Percentiles rank a stretch among this genome's conserved stretches.
Conservation (phyloP, 2,888 invertebrate species). For the Alentia gelatinosa region DNA sequence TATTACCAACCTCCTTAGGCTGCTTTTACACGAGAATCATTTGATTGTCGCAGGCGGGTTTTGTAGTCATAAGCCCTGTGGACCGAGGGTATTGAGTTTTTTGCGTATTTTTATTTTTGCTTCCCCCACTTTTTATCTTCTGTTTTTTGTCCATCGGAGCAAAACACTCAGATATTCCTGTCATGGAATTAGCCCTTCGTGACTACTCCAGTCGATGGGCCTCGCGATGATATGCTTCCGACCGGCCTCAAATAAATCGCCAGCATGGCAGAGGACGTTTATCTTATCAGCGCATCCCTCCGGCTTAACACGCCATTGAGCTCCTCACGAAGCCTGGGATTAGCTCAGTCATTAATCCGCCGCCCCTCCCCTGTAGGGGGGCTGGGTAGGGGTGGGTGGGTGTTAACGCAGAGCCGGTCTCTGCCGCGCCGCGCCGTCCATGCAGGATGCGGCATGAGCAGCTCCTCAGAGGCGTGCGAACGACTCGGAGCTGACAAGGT, state of each 20-base stretch:
- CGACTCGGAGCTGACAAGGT: not conserved
- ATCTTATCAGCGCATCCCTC: constrained; percentile 4
- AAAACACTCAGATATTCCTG: too few species aligned
- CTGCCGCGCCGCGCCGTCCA: not conserved
- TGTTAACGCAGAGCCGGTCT: not conserved
- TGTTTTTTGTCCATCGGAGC: too few species aligned
- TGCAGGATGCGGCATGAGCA: not conserved
- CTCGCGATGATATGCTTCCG: not conserved
- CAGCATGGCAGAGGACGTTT: not conserved
- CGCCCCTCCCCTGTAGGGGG: not conserved
- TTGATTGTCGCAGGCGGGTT: too few species aligned
- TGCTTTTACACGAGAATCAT: too few species aligned
- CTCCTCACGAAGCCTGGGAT: not conserved
- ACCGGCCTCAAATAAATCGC: not conserved
- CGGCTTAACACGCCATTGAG: constrained; percentile 22
- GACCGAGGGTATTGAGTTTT: too few species aligned
- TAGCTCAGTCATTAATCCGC: not conserved
- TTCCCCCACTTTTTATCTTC: too few species aligned
- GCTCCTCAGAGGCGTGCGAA: not conserved
- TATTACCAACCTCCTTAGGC: too few species aligned
- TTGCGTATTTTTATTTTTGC: too few species aligned
- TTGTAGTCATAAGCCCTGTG: too few species aligned
- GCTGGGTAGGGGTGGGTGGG: too few species aligned
- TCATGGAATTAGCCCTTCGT: not conserved
- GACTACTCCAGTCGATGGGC: not conserved